phyloP scores from a whole-genome alignment of 2,113 vertebrate genomes.

The Rhagologus leucostigma region DNA sequence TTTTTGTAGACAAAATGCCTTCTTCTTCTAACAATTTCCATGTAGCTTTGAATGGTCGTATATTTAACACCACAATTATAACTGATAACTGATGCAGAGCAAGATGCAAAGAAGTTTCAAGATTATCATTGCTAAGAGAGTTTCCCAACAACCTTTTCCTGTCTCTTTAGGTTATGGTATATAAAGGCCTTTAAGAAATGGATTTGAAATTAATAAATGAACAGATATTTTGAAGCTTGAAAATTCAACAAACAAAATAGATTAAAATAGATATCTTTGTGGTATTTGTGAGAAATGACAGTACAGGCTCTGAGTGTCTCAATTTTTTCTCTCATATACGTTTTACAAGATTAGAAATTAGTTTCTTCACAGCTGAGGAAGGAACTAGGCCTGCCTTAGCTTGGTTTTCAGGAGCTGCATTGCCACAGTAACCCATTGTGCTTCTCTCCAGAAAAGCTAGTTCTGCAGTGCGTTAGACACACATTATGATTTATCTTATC shows the following conservation, averaged over 20 bases:
- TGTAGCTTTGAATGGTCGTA: background rate
- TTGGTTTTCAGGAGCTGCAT: background rate
- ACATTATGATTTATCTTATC: background rate
- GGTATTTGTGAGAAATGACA: background rate
- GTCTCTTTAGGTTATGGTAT: background rate
- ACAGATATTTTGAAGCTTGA: background rate
- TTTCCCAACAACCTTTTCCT: background rate
- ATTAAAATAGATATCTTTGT: background rate
- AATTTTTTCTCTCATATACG: background rate
- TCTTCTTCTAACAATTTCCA: background rate
- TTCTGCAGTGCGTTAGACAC: background rate
- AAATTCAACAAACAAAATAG: background rate
- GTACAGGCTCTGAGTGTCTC: background rate
- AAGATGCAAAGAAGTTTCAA: background rate
- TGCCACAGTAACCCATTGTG: fast-evolving
- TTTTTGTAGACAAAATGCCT: background rate
- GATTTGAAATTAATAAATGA: background rate
- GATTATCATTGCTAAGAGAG: background rate
- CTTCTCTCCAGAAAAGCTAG: background rate
- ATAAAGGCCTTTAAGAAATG: background rate
- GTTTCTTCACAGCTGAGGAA: background rate
- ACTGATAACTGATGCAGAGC: background rate
- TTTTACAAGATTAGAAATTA: background rate
- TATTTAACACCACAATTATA: background rate
- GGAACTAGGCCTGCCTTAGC: background rate